Evolutionary conservation across 1,140 invertebrate species (phyloP).

Genomic region (Ceratosolen fusciceps): DNA sequence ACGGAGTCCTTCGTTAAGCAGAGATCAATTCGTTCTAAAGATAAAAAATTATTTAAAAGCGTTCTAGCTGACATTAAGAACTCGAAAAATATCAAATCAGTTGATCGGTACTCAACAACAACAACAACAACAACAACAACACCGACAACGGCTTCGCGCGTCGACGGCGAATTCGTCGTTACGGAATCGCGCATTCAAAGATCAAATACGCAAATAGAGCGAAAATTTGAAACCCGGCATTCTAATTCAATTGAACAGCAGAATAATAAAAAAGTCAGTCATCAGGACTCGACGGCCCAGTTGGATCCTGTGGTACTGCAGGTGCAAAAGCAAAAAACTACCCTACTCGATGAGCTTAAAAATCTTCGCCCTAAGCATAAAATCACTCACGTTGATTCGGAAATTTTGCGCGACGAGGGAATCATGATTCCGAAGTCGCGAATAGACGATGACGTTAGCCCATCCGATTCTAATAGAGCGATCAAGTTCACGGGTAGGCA

Average conservation of each 20-base stretch:
- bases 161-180: conserved; percentile 57
- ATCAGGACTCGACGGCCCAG: conserved; percentile 60
- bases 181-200: conserved; percentile 67
- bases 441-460: conserved; percentile 67
- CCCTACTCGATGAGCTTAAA: conserved; percentile 66
- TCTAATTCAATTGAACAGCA: conserved; percentile 57
- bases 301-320: conserved; percentile 66
- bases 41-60: conserved; percentile 63
- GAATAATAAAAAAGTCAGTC: conserved; percentile 40
- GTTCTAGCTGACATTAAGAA: conserved; percentile 62
- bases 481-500: conserved; percentile 56
- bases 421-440: conserved; percentile 70
- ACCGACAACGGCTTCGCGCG: conserved; percentile 46
- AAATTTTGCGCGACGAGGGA: conserved; percentile 68
- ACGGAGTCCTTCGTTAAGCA: conserved; percentile 70
- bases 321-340: conserved; percentile 69
- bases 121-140: no score
- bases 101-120: conserved; percentile 61
- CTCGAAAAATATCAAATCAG: conserved; percentile 54
- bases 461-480: conserved; percentile 56
- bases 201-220: conserved; percentile 64
- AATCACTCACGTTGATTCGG: conserved; percentile 69
- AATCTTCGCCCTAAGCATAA: conserved; percentile 67
- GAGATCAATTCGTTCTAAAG: conserved; percentile 59
- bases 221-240: conserved; percentile 63